Evolutionary conservation across 2,113 vertebrate species (phyloP).

Genomic region (Neolamprologus variostigma): DNA sequence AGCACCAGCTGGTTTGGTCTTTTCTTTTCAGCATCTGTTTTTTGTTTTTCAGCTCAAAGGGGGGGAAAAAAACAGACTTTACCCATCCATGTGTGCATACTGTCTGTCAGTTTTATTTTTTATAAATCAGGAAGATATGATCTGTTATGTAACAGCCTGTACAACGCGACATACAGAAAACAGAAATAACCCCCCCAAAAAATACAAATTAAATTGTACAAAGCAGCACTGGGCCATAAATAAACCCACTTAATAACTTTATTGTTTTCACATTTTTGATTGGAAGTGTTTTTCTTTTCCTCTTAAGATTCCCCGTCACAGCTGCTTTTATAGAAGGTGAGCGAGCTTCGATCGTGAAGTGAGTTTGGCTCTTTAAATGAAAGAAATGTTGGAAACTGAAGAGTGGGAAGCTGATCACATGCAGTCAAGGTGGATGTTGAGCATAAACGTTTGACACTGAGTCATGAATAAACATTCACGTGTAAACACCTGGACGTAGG

Average conservation of each 20-base stretch:
- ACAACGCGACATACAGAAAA: conserved; percentile 68
- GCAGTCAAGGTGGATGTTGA: conserved; percentile 38
- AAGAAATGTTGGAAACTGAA: conserved; percentile 18
- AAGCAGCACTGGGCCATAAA: conserved; percentile 72
- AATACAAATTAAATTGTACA: conserved; percentile 67
- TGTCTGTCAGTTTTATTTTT: conserved; percentile 64
- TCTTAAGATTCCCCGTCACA: conserved; percentile 15
- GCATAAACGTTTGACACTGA: background rate
- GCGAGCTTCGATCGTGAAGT: conserved; percentile 1
- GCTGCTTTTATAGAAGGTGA: conserved; percentile 28
- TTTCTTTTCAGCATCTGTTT: background rate
- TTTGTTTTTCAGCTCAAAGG: background rate
- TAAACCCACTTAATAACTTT: conserved; percentile 48
- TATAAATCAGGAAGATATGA: conserved; percentile 76
- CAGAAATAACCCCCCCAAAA: background rate
- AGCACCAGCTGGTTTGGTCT: background rate
- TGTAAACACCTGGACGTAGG: conserved; percentile 49
- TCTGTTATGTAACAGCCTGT: conserved; percentile 78
- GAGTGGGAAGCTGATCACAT: conserved; percentile 15
- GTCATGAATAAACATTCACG: conserved; percentile 34
- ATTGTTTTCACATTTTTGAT: conserved; percentile 71
- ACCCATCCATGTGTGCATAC: conserved; percentile 51
- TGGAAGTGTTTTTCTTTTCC: conserved; percentile 37
- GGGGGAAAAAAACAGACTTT: background rate
- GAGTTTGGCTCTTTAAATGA: conserved; percentile 24